phyloP scores from a whole-genome alignment of 2,797 vertebrate species.

The Arremon aurantiirostris region DNA sequence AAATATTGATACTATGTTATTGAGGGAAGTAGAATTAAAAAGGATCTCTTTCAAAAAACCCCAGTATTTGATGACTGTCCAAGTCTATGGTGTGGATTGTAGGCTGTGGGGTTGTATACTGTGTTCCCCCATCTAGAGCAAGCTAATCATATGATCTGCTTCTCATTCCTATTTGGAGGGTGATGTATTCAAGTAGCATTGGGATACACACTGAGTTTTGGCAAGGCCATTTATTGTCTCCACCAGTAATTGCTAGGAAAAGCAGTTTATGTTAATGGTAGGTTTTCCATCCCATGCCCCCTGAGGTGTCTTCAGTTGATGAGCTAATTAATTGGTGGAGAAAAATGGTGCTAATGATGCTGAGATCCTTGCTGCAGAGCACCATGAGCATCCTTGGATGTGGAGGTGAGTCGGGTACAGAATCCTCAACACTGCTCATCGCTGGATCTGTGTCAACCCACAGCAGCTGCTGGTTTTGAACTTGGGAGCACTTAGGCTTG shows the following conservation, averaged over 20 bases:
- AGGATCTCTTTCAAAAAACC: neutral
- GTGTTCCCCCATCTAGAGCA: neutral
- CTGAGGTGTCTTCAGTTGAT: neutral
- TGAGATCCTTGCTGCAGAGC: neutral
- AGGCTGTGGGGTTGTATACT: neutral
- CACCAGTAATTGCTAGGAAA: neutral
- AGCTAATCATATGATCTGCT: neutral
- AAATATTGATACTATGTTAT: neutral
- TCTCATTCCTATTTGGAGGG: neutral
- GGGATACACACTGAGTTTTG: neutral
- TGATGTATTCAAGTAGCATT: neutral
- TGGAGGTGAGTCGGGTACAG: neutral
- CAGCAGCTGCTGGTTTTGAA: slow-evolving; percentile 18
- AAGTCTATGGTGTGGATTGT: neutral
- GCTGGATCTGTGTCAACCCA: neutral
- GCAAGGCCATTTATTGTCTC: neutral
- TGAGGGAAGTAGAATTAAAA: neutral
- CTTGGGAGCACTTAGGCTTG: neutral
- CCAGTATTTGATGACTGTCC: neutral
- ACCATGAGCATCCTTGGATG: neutral
- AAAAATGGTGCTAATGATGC: neutral
- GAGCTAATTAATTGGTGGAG: neutral
- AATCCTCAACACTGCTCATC: neutral
- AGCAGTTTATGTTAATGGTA: neutral
- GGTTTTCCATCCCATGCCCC: neutral